A percentile compares a stretch with the other conserved stretches of the same genome.
Evolutionary conservation across 2,113 vertebrate genomes (phyloP).

Genomic region (Galemys pyrenaicus): DNA sequence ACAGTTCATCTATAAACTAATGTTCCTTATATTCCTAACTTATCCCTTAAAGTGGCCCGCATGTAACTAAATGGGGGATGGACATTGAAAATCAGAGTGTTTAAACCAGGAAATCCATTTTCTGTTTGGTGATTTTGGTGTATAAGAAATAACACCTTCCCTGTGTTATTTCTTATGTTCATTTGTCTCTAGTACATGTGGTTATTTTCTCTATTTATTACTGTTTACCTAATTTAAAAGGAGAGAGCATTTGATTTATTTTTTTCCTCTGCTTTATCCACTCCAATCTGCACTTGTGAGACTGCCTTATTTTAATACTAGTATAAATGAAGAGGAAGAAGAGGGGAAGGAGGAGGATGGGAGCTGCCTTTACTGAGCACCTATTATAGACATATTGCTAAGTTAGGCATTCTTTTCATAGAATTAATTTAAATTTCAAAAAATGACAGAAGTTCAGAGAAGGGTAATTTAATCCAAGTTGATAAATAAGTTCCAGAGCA

Average conservation of each 20-base stretch:
- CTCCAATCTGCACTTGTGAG: not conserved
- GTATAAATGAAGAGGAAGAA: not conserved
- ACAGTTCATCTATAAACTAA: constrained; percentile 19
- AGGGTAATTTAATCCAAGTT: not conserved
- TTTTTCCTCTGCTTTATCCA: not conserved
- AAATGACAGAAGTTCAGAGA: not conserved
- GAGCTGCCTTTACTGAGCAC: not conserved
- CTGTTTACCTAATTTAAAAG: not conserved
- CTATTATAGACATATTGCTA: not conserved
- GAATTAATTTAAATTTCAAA: not conserved
- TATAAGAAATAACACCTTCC: too few relatives aligned
- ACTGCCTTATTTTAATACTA: not conserved
- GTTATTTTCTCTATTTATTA: not conserved
- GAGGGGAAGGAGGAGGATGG: not conserved
- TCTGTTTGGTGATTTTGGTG: constrained; percentile 1
- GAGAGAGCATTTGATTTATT: not conserved
- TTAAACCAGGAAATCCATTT: constrained; percentile 33
- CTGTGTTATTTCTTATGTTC: not conserved
- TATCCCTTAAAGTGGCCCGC: constrained; percentile 14
- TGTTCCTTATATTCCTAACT: not conserved
- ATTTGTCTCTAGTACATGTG: not conserved
- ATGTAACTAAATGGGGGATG: not conserved
- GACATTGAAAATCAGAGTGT: constrained; percentile 38
- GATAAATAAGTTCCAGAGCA: not conserved
- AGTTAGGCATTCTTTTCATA: not conserved